These are phyloP conservation scores for Diorhabda sublineata DNA, from an alignment of 1,140 invertebrate genomes.

Conservation along the genomic window DNA sequence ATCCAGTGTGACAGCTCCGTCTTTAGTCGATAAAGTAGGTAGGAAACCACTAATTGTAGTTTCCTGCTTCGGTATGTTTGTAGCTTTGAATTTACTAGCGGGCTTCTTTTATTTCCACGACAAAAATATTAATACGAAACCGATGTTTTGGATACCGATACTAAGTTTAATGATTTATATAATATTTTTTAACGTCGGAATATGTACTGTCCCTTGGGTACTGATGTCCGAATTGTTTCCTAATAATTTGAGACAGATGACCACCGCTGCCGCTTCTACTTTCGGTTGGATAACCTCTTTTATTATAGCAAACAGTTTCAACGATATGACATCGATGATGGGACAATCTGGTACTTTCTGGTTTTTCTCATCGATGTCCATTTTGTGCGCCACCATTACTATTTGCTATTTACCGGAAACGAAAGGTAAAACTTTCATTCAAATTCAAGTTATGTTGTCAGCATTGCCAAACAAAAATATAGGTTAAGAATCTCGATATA, in stretches of 20 bases:
- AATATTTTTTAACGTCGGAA: slow-evolving; percentile 62
- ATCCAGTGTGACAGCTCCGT: slow-evolving; percentile 57
- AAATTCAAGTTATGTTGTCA: slow-evolving; percentile 37
- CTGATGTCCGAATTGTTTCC: slow-evolving; percentile 71
- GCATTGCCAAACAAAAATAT: neutral
- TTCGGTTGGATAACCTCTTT: slow-evolving; percentile 67
- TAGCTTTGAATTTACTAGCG: slow-evolving; percentile 40
- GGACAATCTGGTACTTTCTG: slow-evolving; percentile 66
- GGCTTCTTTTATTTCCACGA: slow-evolving; percentile 35
- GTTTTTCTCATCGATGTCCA: slow-evolving; percentile 63
- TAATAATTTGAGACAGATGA: slow-evolving; percentile 61
- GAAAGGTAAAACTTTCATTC: slow-evolving; percentile 68
- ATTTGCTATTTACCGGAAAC: slow-evolving; percentile 71
- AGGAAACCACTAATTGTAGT: slow-evolving; percentile 61
- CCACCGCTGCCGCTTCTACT: slow-evolving; percentile 65
- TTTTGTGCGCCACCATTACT: slow-evolving; percentile 58
- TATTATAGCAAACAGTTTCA: slow-evolving; percentile 68
- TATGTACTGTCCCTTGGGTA: slow-evolving; percentile 65
- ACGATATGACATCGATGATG: slow-evolving; percentile 42
- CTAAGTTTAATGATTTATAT: slow-evolving; percentile 63
- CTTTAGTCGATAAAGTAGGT: slow-evolving; percentile 64
- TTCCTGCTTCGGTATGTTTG: slow-evolving; percentile 53
- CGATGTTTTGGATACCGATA: slow-evolving; percentile 58
- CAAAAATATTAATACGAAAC: slow-evolving; percentile 38
- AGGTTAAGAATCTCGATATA: too few relatives aligned